These are phyloP conservation scores for Bibio marci DNA, from an alignment of 2,888 invertebrate genomes.

Conservation along the genomic window DNA sequence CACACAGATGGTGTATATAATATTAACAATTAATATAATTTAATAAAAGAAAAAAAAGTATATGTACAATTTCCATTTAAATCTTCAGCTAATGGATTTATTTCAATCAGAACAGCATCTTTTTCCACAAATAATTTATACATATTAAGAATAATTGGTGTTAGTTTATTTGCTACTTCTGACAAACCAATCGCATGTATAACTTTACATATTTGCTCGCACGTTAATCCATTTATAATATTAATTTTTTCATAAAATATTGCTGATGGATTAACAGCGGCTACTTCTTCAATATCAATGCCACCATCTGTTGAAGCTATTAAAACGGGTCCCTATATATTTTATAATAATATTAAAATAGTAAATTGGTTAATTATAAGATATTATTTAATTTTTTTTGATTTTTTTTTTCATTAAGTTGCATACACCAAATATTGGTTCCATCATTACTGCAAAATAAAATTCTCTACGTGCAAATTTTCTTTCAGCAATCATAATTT, in stretches of 20 bases:
- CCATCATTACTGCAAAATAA: conserved; percentile 91
- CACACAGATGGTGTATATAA: too few relatives aligned
- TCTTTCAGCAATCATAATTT: conserved; percentile 83
- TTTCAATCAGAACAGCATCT: not conserved
- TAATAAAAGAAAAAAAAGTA: too few relatives aligned
- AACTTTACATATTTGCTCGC: not conserved
- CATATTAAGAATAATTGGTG: not conserved
- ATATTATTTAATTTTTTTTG: conserved; percentile 32
- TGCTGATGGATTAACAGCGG: not conserved
- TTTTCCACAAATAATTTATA: not conserved
- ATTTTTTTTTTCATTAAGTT: too few relatives aligned
- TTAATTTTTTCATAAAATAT: not conserved
- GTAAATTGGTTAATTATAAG: conserved; percentile 19
- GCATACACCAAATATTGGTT: conserved; percentile 24
- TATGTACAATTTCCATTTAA: not conserved
- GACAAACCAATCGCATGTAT: not conserved
- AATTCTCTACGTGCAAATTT: conserved; percentile 85
- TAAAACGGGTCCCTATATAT: not conserved
- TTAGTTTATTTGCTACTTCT: not conserved
- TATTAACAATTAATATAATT: too few relatives aligned
- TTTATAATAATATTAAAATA: too few relatives aligned
- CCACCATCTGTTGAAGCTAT: not conserved
- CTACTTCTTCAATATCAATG: not conserved
- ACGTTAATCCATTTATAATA: not conserved
- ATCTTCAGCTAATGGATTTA: not conserved